Conservation (phyloP, 2,113 vertebrate genomes). For the Halichoeres trimaculatus region DNA sequence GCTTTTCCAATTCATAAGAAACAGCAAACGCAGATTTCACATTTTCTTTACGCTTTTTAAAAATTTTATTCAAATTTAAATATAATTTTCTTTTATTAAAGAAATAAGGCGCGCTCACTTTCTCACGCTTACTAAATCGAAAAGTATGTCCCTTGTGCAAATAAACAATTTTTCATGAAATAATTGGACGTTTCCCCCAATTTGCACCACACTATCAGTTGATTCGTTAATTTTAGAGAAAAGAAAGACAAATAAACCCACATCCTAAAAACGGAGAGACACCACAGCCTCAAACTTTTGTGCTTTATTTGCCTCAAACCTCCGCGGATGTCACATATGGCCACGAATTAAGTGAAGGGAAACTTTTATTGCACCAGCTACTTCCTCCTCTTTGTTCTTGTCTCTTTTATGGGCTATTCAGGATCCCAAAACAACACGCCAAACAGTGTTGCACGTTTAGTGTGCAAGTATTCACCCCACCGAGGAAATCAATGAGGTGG, state of each 20-base stretch:
- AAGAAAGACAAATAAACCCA: not conserved
- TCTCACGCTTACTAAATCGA: not conserved
- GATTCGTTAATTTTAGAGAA: slow-evolving; percentile 1
- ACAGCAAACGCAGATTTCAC: not conserved
- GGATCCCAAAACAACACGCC: slow-evolving; percentile 70
- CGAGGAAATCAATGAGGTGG: slow-evolving; percentile 68
- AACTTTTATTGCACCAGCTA: slow-evolving; percentile 79
- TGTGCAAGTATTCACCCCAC: slow-evolving; percentile 53
- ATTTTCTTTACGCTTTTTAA: not conserved
- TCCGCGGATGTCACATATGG: slow-evolving; percentile 77
- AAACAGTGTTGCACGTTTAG: slow-evolving; percentile 71
- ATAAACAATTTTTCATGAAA: no score
- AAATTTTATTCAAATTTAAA: not conserved
- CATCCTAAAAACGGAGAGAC: not conserved
- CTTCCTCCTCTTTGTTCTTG: slow-evolving; percentile 82
- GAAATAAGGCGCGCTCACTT: no score
- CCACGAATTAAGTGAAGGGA: slow-evolving; percentile 71
- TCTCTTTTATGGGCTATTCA: slow-evolving; percentile 80
- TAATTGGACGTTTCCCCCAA: no score
- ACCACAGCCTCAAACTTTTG: slow-evolving; percentile 34
- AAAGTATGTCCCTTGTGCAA: not conserved
- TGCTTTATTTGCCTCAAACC: slow-evolving; percentile 56
- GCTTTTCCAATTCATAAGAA: not conserved
- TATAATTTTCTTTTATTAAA: no score
- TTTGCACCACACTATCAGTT: not conserved